Conservation (phyloP, 2,797 vertebrate genomes). For the Xenopus petersii region DNA sequence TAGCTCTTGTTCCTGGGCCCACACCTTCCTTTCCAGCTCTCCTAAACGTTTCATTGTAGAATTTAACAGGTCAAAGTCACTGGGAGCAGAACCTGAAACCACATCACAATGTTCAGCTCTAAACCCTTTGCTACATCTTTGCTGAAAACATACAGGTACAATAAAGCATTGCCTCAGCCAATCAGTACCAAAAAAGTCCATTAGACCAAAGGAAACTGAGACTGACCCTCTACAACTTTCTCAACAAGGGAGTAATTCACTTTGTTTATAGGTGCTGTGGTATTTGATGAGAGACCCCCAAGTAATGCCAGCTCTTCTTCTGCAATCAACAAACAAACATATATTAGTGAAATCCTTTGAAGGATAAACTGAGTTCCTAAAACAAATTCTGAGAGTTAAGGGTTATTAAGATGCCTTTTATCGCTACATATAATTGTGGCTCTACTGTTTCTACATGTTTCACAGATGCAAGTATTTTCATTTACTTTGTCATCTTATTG, state of each 20-base stretch:
- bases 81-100: slow-evolving; percentile 54
- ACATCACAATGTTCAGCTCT: neutral
- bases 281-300: neutral
- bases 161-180: too few relatives aligned
- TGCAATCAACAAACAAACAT: neutral
- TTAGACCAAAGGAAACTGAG: neutral
- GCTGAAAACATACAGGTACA: too few relatives aligned
- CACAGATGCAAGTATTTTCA: too few relatives aligned
- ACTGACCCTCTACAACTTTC: slow-evolving; percentile 12
- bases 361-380: too few relatives aligned
- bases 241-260: neutral
- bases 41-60: slow-evolving; percentile 69
- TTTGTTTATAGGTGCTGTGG: neutral
- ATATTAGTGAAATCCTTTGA: neutral
- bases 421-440: too few relatives aligned
- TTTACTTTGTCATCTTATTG: too few relatives aligned
- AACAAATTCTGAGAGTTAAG: too few relatives aligned
- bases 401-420: too few relatives aligned
- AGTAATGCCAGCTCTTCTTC: slow-evolving; percentile 9
- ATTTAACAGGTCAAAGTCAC: slow-evolving; percentile 66
- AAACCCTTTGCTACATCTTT: too few relatives aligned
- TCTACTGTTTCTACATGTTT: too few relatives aligned
- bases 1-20: slow-evolving; percentile 69
- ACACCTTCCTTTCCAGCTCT: slow-evolving; percentile 71
- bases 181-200: too few relatives aligned